Conservation (phyloP, 1,140 invertebrate species). For the Hesperophylax magnus region DNA sequence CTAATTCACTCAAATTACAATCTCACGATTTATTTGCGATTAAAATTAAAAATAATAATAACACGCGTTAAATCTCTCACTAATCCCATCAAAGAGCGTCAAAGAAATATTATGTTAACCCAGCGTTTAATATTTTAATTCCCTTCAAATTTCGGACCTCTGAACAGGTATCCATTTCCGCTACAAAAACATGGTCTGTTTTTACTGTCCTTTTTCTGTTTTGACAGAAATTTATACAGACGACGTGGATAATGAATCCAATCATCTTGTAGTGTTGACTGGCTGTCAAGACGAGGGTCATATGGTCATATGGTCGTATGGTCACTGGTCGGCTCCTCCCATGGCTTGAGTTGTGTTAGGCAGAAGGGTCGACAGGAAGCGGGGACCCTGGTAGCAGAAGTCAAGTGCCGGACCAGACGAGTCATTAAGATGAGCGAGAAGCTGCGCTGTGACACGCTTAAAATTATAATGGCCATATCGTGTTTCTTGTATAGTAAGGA, state of each 20-base stretch:
- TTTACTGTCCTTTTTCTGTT: neutral
- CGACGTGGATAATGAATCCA: neutral
- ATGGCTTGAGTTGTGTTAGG: too few species aligned
- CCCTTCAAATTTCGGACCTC: too few species aligned
- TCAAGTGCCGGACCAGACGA: neutral
- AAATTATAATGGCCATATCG: conserved; percentile 36
- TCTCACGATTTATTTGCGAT: too few species aligned
- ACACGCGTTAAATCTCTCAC: too few species aligned
- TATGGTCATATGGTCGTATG: conserved; percentile 27
- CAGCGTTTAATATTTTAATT: too few species aligned
- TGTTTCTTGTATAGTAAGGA: conserved; percentile 22
- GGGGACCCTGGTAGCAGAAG: conserved; percentile 19
- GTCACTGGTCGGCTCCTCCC: neutral
- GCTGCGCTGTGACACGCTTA: conserved; percentile 19
- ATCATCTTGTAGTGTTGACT: conserved; percentile 8
- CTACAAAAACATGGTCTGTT: neutral
- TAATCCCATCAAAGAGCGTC: too few species aligned
- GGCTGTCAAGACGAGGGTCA: conserved; percentile 7
- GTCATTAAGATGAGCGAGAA: conserved; percentile 22
- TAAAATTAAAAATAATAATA: too few species aligned
- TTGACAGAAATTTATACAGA: neutral
- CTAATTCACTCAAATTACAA: too few species aligned
- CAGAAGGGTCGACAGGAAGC: conserved; percentile 33
- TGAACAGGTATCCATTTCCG: neutral
- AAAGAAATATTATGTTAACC: too few species aligned